phyloP scores from a whole-genome alignment of 2,888 invertebrate species.

The Netelia melanura region DNA sequence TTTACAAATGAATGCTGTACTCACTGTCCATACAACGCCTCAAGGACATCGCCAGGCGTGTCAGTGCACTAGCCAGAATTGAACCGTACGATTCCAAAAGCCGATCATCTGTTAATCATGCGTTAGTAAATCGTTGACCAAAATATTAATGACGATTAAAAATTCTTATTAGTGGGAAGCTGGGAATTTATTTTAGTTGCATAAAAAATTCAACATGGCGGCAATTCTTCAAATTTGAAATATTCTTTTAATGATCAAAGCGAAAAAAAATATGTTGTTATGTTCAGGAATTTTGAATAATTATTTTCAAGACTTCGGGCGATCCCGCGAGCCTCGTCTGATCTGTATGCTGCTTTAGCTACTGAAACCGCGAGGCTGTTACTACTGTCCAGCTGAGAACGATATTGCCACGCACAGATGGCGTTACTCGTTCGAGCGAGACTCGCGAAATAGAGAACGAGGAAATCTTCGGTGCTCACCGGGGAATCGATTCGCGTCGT shows the following conservation, averaged over 20 bases:
- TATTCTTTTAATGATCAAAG: too few relatives aligned
- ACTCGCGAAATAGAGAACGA: slow-evolving; percentile 5
- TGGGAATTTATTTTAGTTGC: background rate
- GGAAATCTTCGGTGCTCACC: slow-evolving; percentile 4
- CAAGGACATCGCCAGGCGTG: slow-evolving; percentile 88
- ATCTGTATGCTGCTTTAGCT: slow-evolving; percentile 21
- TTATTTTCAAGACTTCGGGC: background rate
- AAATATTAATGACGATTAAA: background rate
- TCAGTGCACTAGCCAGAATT: slow-evolving; percentile 87
- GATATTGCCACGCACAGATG: slow-evolving; percentile 63
- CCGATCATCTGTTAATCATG: slow-evolving; percentile 80
- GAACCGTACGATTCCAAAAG: slow-evolving; percentile 88
- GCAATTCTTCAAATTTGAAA: background rate
- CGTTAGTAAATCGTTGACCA: slow-evolving; percentile 72
- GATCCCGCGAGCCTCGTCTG: slow-evolving; percentile 7
- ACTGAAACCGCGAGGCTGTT: slow-evolving; percentile 15
- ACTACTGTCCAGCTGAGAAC: slow-evolving; percentile 18
- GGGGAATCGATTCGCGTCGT: background rate
- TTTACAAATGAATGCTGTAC: slow-evolving; percentile 79
- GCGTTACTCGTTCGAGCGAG: slow-evolving; percentile 60
- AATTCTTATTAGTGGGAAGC: background rate
- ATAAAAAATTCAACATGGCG: background rate
- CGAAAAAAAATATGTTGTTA: background rate
- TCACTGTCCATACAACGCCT: slow-evolving; percentile 90
- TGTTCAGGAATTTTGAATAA: too few relatives aligned